phyloP scores from a whole-genome alignment of 1,140 invertebrate species.

The Carposina sasakii region DNA sequence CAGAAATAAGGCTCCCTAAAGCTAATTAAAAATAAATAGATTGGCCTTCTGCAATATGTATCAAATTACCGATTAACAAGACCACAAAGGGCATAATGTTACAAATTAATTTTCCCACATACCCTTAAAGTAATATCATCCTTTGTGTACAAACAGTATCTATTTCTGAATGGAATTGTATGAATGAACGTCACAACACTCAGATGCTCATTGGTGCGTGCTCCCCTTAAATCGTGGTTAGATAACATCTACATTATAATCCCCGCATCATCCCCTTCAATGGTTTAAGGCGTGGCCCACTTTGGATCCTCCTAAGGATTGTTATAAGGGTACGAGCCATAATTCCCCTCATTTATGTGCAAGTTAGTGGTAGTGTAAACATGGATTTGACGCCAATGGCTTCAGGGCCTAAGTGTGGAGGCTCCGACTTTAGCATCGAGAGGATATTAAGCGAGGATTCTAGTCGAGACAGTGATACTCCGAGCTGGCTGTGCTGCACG shows the following conservation, averaged over 20 bases:
- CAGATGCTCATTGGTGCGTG: constrained; percentile 42
- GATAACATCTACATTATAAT: constrained; percentile 53
- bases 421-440: constrained; percentile 72
- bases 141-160: constrained; percentile 66
- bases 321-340: too few relatives aligned
- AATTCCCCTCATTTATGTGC: too few relatives aligned
- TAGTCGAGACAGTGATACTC: constrained; percentile 30
- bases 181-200: constrained; percentile 68
- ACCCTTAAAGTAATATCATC: constrained; percentile 66
- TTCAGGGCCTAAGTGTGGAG: constrained; percentile 41
- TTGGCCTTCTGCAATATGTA: too few relatives aligned
- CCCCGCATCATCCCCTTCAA: too few relatives aligned
- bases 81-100: too few relatives aligned
- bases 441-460: constrained; percentile 64
- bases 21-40: too few relatives aligned
- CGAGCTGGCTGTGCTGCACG: constrained; percentile 81
- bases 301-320: constrained; percentile 23
- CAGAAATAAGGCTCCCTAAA: too few relatives aligned
- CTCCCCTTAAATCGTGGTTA: constrained; percentile 40
- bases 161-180: constrained; percentile 45
- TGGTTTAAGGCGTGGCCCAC: constrained; percentile 32
- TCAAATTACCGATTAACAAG: too few relatives aligned
- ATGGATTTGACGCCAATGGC: constrained; percentile 49
- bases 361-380: too few relatives aligned
- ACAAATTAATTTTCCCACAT: constrained; percentile 70